Evolutionary conservation across 1,140 invertebrate genomes (phyloP).

Genomic region (Artemia franciscana): DNA sequence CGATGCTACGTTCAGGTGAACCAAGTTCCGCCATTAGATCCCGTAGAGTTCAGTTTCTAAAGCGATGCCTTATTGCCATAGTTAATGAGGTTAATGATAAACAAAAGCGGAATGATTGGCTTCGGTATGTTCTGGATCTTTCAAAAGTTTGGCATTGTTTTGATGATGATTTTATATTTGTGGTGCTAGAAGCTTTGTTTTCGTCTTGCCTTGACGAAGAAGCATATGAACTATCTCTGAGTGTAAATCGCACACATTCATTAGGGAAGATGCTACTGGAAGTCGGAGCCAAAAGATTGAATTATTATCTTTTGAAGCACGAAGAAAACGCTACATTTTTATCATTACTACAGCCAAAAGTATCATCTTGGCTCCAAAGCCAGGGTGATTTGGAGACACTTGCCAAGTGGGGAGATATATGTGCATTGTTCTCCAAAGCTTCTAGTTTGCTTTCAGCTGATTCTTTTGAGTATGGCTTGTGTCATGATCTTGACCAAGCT

Average conservation of each 20-base stretch:
- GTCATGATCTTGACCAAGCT: neutral
- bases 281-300: neutral
- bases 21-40: conserved; percentile 18
- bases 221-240: neutral
- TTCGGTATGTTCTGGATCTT: neutral
- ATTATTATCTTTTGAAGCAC: neutral
- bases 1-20: conserved; percentile 19
- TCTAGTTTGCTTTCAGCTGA: neutral
- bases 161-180: neutral
- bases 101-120: neutral
- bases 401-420: neutral
- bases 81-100: conserved; percentile 13
- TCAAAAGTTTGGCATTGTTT: neutral
- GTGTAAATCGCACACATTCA: neutral
- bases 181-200: neutral
- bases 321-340: neutral
- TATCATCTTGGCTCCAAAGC: neutral
- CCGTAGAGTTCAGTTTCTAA: conserved; percentile 21
- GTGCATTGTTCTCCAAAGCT: neutral
- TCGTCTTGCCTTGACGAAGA: neutral
- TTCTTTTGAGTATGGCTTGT: neutral
- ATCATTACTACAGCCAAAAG: neutral
- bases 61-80: conserved; percentile 19
- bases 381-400: neutral
- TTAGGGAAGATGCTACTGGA: neutral